Percentiles rank a stretch among this genome's conserved stretches.
phyloP scores from a whole-genome alignment of 2,888 invertebrate genomes.

The Aphodius sticticus region DNA sequence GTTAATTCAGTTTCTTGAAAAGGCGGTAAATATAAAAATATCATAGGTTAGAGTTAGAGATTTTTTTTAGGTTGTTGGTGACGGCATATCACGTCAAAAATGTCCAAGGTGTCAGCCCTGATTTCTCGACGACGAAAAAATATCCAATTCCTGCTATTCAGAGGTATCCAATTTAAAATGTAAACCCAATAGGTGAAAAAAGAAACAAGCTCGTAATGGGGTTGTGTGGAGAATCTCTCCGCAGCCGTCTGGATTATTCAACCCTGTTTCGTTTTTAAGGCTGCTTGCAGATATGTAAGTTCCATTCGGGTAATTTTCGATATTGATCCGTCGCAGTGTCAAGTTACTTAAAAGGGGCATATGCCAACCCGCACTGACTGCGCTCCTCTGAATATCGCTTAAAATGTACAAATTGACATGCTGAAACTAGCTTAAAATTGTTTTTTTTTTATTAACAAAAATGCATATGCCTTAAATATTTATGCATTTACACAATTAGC shows the following conservation, averaged over 20 bases:
- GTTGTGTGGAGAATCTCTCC: not conserved
- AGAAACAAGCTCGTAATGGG: not conserved
- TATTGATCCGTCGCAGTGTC: slow-evolving; percentile 44
- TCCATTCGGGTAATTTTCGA: slow-evolving; percentile 41
- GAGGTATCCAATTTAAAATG: not conserved
- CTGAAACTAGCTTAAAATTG: not conserved
- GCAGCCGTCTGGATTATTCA: slow-evolving; percentile 39
- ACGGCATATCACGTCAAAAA: too few species aligned
- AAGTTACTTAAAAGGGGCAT: slow-evolving; percentile 41
- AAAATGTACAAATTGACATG: not conserved
- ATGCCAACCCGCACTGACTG: slow-evolving; percentile 20
- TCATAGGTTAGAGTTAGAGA: too few species aligned
- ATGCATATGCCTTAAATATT: too few species aligned
- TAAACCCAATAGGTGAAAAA: not conserved
- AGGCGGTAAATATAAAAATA: too few species aligned
- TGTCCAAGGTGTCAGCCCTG: not conserved
- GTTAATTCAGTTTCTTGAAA: too few species aligned
- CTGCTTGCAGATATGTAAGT: slow-evolving; percentile 38
- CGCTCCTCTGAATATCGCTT: not conserved
- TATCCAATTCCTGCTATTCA: not conserved
- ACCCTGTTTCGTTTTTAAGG: slow-evolving; percentile 42
- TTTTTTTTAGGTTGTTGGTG: too few species aligned
- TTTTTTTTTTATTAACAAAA: not conserved
- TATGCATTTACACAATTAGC: too few species aligned
- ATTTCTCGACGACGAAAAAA: not conserved